Evolutionary conservation across 1,140 invertebrate species (phyloP).

Genomic region (Pectinophora gossypiella): DNA sequence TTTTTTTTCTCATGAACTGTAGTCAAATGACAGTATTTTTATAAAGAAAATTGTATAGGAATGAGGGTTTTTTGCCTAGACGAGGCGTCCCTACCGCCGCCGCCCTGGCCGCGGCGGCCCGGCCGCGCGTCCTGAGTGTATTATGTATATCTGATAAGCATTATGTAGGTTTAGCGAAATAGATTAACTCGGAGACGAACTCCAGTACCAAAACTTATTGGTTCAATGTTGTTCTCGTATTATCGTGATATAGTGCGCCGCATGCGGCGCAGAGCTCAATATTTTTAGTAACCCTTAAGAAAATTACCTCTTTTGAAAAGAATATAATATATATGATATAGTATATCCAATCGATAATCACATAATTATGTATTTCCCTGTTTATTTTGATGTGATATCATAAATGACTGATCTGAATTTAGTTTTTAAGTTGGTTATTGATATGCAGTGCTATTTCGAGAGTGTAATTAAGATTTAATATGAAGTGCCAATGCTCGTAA

Average conservation of each 20-base stretch:
- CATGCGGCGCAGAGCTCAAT: slow-evolving; percentile 73
- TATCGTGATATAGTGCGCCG: slow-evolving; percentile 73
- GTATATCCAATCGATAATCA: slow-evolving; percentile 70
- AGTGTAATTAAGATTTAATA: slow-evolving; percentile 75
- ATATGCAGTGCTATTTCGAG: slow-evolving; percentile 75
- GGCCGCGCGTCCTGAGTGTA: slow-evolving; percentile 44
- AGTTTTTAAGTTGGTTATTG: slow-evolving; percentile 77
- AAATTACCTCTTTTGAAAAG: slow-evolving; percentile 75
- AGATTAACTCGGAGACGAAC: slow-evolving; percentile 69
- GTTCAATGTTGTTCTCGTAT: slow-evolving; percentile 72
- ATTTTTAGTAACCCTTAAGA: slow-evolving; percentile 76
- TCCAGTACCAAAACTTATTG: slow-evolving; percentile 73
- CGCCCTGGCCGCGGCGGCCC: slow-evolving; percentile 9
- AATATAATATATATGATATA: slow-evolving; percentile 68
- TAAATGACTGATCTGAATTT: slow-evolving; percentile 78
- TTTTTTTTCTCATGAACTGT: slow-evolving; percentile 72
- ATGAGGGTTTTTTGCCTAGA: slow-evolving; percentile 57
- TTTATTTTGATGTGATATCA: slow-evolving; percentile 78
- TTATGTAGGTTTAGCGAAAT: slow-evolving; percentile 77
- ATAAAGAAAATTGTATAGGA: slow-evolving; percentile 73
- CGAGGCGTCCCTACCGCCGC: slow-evolving; percentile 8
- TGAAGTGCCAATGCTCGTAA: slow-evolving; percentile 77
- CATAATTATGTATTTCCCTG: slow-evolving; percentile 72
- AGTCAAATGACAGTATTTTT: slow-evolving; percentile 78
- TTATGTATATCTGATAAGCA: slow-evolving; percentile 74